Percentiles rank a stretch among this genome's conserved stretches.
Evolutionary conservation across 2,113 vertebrate species (phyloP).

Genomic region (Sapayoa aenigma): DNA sequence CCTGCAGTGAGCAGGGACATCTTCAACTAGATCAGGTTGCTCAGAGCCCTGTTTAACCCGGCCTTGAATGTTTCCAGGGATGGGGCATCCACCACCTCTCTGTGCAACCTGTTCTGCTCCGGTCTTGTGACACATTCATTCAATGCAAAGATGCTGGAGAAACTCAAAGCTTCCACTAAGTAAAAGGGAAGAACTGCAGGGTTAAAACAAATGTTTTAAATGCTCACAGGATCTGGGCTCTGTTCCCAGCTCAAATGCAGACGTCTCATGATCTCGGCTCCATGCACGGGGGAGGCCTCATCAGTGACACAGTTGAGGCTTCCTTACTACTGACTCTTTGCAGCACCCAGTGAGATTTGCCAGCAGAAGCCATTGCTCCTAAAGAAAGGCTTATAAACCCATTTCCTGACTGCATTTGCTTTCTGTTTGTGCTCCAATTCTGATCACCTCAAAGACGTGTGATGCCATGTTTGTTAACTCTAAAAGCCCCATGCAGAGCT

Average conservation of each 20-base stretch:
- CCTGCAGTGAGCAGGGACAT: background rate
- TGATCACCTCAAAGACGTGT: background rate
- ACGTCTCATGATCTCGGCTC: background rate
- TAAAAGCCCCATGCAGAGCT: background rate
- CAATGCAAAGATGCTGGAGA: background rate
- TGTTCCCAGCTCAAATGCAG: background rate
- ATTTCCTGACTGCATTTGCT: background rate
- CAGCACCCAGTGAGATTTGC: background rate
- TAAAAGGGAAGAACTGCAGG: background rate
- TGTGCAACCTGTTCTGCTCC: background rate
- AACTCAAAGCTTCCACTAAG: background rate
- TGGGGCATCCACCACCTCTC: background rate
- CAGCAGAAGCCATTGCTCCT: background rate
- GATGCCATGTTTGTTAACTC: background rate
- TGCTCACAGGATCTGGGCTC: background rate
- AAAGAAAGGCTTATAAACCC: background rate
- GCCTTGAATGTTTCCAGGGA: background rate
- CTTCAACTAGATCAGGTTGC: background rate
- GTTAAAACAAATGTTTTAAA: background rate
- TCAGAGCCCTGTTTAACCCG: background rate
- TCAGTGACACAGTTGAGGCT: accelerated
- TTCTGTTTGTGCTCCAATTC: background rate
- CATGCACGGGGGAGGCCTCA: background rate
- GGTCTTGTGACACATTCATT: background rate
- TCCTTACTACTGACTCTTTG: background rate